phyloP scores from a whole-genome alignment of 1,140 invertebrate species.

The Bombus huntii region DNA sequence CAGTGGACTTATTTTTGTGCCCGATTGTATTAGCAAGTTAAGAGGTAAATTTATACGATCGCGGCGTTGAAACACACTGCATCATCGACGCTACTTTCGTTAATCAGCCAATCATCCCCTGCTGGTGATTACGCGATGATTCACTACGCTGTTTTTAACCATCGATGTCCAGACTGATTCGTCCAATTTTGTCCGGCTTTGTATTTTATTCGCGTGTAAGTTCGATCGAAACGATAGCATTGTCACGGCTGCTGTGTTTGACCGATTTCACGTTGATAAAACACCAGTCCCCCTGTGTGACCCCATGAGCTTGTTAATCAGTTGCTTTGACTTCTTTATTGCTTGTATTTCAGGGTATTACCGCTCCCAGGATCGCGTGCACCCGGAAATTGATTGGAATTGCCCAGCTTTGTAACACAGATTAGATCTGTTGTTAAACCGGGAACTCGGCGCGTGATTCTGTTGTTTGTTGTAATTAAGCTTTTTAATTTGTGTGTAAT shows the following conservation, averaged over 20 bases:
- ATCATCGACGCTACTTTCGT: conserved; percentile 39
- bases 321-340: not conserved
- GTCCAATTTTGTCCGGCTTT: not conserved
- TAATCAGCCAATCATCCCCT: not conserved
- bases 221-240: not conserved
- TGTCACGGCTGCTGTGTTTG: not conserved
- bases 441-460: too few species aligned
- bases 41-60: conserved; percentile 41
- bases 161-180: not conserved
- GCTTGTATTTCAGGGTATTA: not conserved
- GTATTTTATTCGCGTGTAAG: not conserved
- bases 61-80: not conserved
- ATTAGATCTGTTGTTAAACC: not conserved
- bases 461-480: not conserved
- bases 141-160: not conserved
- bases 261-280: conserved; percentile 9
- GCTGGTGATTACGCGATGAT: conserved; percentile 23
- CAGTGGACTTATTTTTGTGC: too few species aligned
- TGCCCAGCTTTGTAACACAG: not conserved
- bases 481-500: not conserved
- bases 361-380: not conserved
- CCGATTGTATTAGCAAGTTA: conserved; percentile 51
- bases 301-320: not conserved
- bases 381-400: not conserved
- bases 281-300: not conserved